These are phyloP conservation scores for Sylvilagus bachmani DNA, from an alignment of 2,113 vertebrate genomes.

Conservation along the genomic window DNA sequence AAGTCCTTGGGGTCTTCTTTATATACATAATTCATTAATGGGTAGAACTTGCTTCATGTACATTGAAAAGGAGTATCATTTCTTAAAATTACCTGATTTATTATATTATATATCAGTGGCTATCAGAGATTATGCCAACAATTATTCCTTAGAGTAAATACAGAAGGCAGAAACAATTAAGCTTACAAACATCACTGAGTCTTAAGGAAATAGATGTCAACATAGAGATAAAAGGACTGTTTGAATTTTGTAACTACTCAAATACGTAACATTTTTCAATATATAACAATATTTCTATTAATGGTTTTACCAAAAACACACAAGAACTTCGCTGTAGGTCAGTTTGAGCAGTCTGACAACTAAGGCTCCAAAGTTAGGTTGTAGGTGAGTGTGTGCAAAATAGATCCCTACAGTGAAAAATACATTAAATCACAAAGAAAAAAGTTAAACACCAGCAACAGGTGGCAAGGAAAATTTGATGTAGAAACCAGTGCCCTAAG, in stretches of 20 bases:
- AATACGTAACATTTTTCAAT: not conserved
- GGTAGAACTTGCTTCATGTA: not conserved
- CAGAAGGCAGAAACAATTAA: constrained; percentile 37
- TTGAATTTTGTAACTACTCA: not conserved
- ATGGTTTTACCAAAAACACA: constrained; percentile 26
- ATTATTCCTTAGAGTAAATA: constrained; percentile 40
- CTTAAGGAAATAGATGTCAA: not conserved
- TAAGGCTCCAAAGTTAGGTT: not conserved
- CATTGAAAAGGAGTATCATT: not conserved
- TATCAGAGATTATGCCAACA: constrained; percentile 2
- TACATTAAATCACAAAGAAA: not conserved
- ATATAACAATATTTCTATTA: no score
- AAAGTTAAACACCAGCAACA: not conserved
- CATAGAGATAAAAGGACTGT: not conserved
- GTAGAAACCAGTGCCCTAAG: not conserved
- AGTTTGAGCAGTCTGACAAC: not conserved
- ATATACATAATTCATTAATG: constrained; percentile 45
- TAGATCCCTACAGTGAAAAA: not conserved
- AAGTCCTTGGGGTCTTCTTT: constrained; percentile 18
- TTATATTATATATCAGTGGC: constrained; percentile 16
- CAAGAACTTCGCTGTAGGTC: not conserved
- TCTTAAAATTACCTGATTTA: constrained; percentile 27
- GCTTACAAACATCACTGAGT: not conserved
- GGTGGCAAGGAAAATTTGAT: not conserved
- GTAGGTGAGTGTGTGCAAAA: not conserved